These are phyloP conservation scores for Parasteatoda lunata DNA, from an alignment of 2,888 invertebrate genomes.

Conservation along the genomic window DNA sequence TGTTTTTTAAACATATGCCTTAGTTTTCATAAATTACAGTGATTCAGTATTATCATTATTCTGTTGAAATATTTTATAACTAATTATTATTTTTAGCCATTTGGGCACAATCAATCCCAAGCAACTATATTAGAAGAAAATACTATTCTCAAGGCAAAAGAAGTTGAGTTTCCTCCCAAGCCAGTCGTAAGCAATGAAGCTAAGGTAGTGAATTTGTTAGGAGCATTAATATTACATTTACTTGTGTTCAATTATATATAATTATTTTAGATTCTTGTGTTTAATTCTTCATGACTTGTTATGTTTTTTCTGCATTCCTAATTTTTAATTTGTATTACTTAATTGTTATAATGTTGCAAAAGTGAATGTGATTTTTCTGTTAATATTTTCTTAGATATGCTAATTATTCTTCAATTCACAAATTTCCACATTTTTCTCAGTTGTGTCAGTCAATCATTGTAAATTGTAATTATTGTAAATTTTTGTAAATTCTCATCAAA, in stretches of 20 bases:
- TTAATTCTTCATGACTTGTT: neutral
- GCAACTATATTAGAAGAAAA: conserved; percentile 99
- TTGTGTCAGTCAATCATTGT: too few species aligned
- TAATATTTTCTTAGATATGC: too few species aligned
- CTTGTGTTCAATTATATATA: neutral
- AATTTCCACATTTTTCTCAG: too few species aligned
- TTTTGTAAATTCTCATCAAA: too few species aligned
- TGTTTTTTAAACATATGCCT: too few species aligned
- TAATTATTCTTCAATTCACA: too few species aligned
- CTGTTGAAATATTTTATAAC: neutral
- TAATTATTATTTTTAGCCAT: conserved; percentile 76
- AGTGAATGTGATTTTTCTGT: too few species aligned
- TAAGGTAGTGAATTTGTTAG: conserved; percentile 77
- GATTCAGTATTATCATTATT: neutral
- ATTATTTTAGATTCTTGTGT: neutral
- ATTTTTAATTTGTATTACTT: neutral
- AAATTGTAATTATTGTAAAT: too few species aligned
- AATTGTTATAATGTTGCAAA: neutral
- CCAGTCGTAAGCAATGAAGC: conserved; percentile 99
- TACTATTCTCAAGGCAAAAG: conserved; percentile 99
- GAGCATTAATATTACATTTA: neutral
- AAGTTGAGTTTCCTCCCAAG: conserved; percentile 99
- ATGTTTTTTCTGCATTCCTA: neutral
- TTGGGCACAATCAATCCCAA: conserved; percentile 98
- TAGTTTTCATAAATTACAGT: too few species aligned